Evolutionary conservation across 2,797 vertebrate species (phyloP).

Genomic region (Pantherophis vulpinus): DNA sequence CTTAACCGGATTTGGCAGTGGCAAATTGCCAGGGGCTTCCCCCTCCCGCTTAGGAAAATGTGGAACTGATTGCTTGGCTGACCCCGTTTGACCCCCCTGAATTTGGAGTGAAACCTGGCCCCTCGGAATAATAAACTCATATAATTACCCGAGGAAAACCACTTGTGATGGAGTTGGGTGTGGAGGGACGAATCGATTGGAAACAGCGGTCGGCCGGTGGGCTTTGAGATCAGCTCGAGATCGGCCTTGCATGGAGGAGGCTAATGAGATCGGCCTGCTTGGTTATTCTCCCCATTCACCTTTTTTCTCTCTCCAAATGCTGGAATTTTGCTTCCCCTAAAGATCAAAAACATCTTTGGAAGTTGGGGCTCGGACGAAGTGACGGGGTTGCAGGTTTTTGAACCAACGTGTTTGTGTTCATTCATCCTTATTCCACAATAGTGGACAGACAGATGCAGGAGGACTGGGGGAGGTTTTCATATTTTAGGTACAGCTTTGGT

Average conservation of each 20-base stretch:
- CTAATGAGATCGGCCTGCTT: neutral
- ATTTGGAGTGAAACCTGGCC: slow-evolving; percentile 70
- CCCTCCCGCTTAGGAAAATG: slow-evolving; percentile 51
- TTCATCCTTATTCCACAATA: neutral
- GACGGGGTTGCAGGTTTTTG: neutral
- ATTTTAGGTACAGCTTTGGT: neutral
- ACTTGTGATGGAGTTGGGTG: slow-evolving; percentile 21
- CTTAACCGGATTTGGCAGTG: slow-evolving; percentile 69
- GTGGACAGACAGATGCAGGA: neutral
- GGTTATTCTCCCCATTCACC: fast-evolving
- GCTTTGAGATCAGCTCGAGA: neutral
- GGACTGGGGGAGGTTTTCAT: neutral
- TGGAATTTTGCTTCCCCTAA: neutral
- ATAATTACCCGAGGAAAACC: slow-evolving; percentile 63
- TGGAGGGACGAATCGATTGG: slow-evolving; percentile 60
- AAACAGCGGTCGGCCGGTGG: slow-evolving; percentile 39
- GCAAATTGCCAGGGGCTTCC: slow-evolving; percentile 58
- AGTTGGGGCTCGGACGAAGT: neutral
- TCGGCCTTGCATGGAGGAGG: neutral
- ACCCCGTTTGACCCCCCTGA: slow-evolving; percentile 65
- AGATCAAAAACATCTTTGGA: too few relatives aligned
- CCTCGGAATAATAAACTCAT: slow-evolving; percentile 70
- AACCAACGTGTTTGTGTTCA: neutral
- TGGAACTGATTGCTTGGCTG: slow-evolving; percentile 64
- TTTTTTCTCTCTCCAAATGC: fast-evolving